Base-by-base conservation (phyloP, 2,888 invertebrate genomes). In the Macropis europaea region DNA sequence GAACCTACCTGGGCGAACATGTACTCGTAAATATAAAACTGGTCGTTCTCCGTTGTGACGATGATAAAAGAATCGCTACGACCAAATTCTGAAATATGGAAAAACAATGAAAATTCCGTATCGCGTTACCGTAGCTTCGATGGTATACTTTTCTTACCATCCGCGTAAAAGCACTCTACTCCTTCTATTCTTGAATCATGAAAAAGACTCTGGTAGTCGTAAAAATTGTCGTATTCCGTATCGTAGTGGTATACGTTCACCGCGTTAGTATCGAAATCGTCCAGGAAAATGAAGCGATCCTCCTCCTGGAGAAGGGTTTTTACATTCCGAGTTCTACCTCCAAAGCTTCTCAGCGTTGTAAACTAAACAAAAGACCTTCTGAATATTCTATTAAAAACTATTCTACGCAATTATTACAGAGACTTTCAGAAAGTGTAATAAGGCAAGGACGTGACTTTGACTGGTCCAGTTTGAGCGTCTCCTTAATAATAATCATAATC, bases 1-100 rank as follows among this genome's bases (percentile, higher is more conserved):
- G 11, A 17, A 42, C 74, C 78, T 84, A 86, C 86, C 73, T 77
- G 83, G 2, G 70, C 72, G 22, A 78, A 77, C 81, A 80, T 84
- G 50, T 85, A 87, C 63, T 87, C 83, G 47, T 87, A 86, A 47
- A 88, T 54, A 48, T 82, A 82, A 30, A 87, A 82, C 42, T 67
- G 69, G 47, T 83, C 85, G 13, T 79, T 75, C 30, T 83, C 77
- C 3, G 87, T 88, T 2, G 82, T 81, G 5, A 85, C 77, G 22
- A 83, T 56, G 17, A 86, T 34, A 40, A 82, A 86, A 1, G 75
- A 71, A 48, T 84, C 83, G 34, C 78, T 83, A 1, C 59, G 19
- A 4, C 62, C 81, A 32, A 74, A 70, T n/a, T 78, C 85, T 85
- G 38, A n/a, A 57, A 61, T 24, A 48, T 38, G 38, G 13, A 32